Evolutionary conservation across 2,888 invertebrate genomes (phyloP).

Genomic region (Ceramica pisi): DNA sequence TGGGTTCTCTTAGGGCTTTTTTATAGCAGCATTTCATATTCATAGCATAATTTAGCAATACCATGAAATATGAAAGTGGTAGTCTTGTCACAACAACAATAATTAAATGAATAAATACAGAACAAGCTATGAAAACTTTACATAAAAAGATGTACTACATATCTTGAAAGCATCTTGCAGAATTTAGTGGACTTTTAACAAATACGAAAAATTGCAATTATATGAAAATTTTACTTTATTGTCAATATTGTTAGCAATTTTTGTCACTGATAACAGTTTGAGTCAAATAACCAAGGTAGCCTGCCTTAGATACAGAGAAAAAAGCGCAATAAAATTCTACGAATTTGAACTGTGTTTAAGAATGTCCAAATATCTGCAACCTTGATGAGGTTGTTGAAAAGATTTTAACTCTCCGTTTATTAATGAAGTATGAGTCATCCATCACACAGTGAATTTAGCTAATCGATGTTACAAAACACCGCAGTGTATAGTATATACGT

Average conservation of each 20-base stretch:
- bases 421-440: constrained; percentile 53
- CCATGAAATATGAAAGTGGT: background rate
- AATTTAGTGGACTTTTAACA: background rate
- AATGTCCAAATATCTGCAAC: constrained; percentile 17
- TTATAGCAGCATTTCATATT: no score
- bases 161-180: background rate
- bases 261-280: background rate
- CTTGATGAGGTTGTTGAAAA: constrained; percentile 30
- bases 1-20: no score
- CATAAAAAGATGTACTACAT: background rate
- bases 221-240: background rate
- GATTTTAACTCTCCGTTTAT: constrained; percentile 35
- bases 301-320: background rate
- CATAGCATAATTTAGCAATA: background rate
- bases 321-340: background rate
- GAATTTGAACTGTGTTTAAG: background rate
- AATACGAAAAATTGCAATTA: background rate
- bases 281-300: background rate
- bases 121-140: background rate
- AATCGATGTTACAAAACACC: constrained; percentile 13
- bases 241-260: background rate
- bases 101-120: background rate
- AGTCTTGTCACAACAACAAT: background rate
- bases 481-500: background rate
- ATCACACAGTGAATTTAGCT: constrained; percentile 45